These are phyloP conservation scores for Nesoenas mayeri DNA, from an alignment of 2,113 vertebrate species.

Conservation along the genomic window DNA sequence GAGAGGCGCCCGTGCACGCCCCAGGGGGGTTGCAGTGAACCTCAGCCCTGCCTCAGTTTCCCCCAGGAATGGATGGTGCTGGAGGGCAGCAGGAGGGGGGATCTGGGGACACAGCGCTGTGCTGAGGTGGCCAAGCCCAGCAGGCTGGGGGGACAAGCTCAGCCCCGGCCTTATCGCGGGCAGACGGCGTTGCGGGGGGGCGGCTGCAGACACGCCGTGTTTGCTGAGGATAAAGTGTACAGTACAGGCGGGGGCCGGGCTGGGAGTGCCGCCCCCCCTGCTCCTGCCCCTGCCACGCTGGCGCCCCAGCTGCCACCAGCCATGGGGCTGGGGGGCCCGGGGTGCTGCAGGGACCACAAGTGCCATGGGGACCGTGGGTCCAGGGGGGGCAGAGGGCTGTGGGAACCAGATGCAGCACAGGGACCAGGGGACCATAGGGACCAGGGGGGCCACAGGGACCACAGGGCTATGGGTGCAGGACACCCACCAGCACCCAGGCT, in stretches of 20 bases:
- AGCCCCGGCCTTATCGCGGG: constrained; percentile 40
- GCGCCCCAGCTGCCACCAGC: not conserved
- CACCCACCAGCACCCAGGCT: not conserved
- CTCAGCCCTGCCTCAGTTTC: not conserved
- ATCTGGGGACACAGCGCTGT: not conserved
- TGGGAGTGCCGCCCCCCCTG: constrained; percentile 14
- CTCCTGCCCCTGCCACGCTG: not conserved
- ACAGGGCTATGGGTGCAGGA: accelerated
- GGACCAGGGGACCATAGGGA: too few relatives aligned
- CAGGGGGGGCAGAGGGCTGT: accelerated
- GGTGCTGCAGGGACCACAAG: not conserved
- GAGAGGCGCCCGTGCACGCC: accelerated
- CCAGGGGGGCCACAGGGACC: not conserved
- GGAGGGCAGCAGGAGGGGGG: not conserved
- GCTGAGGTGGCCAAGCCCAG: not conserved
- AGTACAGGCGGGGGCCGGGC: not conserved
- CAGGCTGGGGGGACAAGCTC: not conserved
- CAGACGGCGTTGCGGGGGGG: constrained; percentile 33
- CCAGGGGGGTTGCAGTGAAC: not conserved
- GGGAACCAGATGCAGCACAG: not conserved
- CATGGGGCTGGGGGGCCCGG: not conserved
- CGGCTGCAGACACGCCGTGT: constrained; percentile 11
- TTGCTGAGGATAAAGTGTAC: constrained; percentile 72
- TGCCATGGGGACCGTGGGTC: not conserved
- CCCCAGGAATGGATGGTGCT: not conserved